These are phyloP conservation scores for Lasaia peninsularis DNA, from an alignment of 1,140 invertebrate species.

Conservation along the genomic window DNA sequence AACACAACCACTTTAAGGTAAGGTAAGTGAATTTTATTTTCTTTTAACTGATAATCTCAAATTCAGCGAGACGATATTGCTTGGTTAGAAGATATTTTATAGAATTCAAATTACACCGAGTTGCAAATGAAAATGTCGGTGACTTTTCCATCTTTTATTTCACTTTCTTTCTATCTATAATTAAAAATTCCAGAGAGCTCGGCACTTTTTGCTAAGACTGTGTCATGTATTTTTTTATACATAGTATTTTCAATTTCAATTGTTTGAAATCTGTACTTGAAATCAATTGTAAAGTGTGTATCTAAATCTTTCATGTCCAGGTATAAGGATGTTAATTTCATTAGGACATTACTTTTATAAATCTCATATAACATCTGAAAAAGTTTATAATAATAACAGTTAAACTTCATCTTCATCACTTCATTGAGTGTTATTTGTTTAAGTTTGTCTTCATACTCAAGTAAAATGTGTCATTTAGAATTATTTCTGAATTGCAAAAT, in stretches of 20 bases:
- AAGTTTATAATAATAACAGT: conserved; percentile 28
- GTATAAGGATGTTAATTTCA: no score
- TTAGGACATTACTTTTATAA: conserved; percentile 31
- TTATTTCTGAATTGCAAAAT: conserved; percentile 23
- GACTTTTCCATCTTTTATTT: conserved; percentile 34
- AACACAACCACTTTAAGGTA: no score
- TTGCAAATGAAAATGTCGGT: conserved; percentile 19
- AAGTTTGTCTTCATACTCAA: conserved; percentile 9
- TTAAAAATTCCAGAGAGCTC: conserved; percentile 31
- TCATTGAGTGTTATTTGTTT: conserved; percentile 24
- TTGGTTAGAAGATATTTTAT: conserved; percentile 24
- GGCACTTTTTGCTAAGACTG: conserved; percentile 33
- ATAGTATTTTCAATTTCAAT: conserved; percentile 29
- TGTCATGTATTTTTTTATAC: conserved; percentile 36
- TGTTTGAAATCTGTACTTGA: conserved; percentile 22
- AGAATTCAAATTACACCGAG: conserved; percentile 28
- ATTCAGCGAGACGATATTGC: conserved; percentile 24
- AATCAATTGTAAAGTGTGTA: conserved; percentile 32
- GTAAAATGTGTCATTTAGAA: conserved; percentile 22
- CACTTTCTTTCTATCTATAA: conserved; percentile 34
- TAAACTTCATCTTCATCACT: conserved; percentile 30
- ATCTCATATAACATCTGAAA: conserved; percentile 34
- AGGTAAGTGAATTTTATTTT: no score
- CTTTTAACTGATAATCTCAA: no score
- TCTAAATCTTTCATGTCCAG: conserved; percentile 33